Conservation (phyloP, 2,797 vertebrate species). For the Knipowitschia caucasica region DNA sequence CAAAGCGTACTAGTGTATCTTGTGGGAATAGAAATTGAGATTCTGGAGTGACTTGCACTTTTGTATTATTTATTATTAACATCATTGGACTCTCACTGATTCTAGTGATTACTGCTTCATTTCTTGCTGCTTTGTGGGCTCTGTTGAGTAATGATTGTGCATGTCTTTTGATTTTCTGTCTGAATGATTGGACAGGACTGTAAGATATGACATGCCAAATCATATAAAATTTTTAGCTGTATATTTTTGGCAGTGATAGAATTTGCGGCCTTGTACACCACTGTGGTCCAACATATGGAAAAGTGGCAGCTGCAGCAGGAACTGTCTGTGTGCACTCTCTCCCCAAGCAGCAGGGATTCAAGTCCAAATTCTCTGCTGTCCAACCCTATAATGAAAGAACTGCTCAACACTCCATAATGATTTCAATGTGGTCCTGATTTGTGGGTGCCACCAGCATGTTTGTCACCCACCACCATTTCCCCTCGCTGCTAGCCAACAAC, state of each 20-base stretch:
- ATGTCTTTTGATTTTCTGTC: background rate
- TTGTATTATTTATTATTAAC: background rate
- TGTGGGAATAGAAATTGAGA: background rate
- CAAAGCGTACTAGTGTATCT: background rate
- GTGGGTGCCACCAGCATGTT: slow-evolving; percentile 59
- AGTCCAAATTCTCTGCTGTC: slow-evolving; percentile 52
- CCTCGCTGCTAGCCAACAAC: slow-evolving; percentile 51
- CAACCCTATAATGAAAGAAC: slow-evolving; percentile 67
- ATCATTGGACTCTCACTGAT: background rate
- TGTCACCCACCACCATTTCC: slow-evolving; percentile 59
- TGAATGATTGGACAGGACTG: background rate
- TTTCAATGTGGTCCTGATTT: slow-evolving; percentile 60
- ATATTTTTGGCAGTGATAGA: slow-evolving; percentile 24
- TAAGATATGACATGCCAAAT: slow-evolving; percentile 4
- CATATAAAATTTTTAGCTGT: slow-evolving; percentile 41
- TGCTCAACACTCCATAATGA: slow-evolving; percentile 67
- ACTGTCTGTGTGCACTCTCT: slow-evolving; percentile 38
- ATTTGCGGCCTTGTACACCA: slow-evolving; percentile 33
- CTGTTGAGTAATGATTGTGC: too few relatives aligned
- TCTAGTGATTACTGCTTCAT: too few relatives aligned
- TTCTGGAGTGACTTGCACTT: background rate
- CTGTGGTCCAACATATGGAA: slow-evolving; percentile 48
- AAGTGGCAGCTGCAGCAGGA: slow-evolving; percentile 20
- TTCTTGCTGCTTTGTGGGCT: too few relatives aligned
- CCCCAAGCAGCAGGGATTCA: slow-evolving; percentile 29